A percentile compares a stretch with the other conserved stretches of the same genome.
Conservation (phyloP, 2,888 invertebrate genomes). For the Dryomyza anilis region DNA sequence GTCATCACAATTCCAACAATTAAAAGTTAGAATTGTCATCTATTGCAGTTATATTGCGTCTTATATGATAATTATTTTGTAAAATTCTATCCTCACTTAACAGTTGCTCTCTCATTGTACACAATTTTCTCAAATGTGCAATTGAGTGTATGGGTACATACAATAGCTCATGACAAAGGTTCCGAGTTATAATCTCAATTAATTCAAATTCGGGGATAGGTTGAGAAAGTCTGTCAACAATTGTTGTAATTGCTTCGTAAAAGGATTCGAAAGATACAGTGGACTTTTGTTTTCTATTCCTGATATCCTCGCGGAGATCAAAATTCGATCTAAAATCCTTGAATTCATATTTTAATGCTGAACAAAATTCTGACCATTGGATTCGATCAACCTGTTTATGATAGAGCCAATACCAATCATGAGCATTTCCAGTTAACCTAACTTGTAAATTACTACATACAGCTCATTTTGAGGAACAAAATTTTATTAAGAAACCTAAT, state of each 20-base stretch:
- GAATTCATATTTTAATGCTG: too few species aligned
- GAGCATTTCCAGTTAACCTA: conserved; percentile 21
- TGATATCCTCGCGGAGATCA: too few species aligned
- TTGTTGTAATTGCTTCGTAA: conserved; percentile 2
- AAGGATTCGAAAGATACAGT: conserved; percentile 1
- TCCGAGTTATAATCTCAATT: conserved; percentile 13
- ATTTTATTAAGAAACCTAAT: too few species aligned
- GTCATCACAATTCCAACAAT: conserved; percentile 1
- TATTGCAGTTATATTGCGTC: too few species aligned
- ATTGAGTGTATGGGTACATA: conserved; percentile 13
- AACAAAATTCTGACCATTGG: not conserved
- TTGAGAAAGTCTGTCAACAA: not conserved
- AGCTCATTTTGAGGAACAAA: not conserved
- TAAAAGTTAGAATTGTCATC: not conserved
- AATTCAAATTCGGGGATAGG: not conserved
- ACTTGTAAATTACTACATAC: conserved; percentile 22
- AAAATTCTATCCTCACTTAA: too few species aligned
- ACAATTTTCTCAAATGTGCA: not conserved
- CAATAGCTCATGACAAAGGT: conserved; percentile 21
- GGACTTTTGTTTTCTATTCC: conserved; percentile 18
- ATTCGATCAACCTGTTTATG: conserved; percentile 18
- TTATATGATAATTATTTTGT: too few species aligned
- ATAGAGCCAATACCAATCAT: conserved; percentile 20
- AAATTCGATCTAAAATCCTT: too few species aligned
- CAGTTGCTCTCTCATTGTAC: too few species aligned